Evolutionary conservation across 2,888 invertebrate genomes (phyloP).

Genomic region (Strigamia transsilvanica): DNA sequence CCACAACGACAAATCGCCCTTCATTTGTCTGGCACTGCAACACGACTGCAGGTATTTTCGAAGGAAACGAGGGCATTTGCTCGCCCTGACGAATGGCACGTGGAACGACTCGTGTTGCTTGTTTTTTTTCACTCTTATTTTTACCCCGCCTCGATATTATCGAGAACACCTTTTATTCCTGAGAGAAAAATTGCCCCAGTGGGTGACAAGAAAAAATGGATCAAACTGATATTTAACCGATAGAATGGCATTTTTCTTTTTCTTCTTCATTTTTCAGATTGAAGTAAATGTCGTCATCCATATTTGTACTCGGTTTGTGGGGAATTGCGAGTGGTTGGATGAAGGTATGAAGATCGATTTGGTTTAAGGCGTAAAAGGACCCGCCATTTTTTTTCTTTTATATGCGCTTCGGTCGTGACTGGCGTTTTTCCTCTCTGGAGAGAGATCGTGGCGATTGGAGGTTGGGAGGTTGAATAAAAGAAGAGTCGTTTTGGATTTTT

Average conservation of each 20-base stretch:
- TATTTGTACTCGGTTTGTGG: conserved; percentile 1
- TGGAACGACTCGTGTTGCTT: conserved; percentile 24
- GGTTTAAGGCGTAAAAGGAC: conserved; percentile 37
- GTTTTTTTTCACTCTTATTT: not conserved
- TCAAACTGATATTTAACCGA: not conserved
- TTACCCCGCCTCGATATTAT: conserved; percentile 9
- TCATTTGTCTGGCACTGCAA: conserved; percentile 24
- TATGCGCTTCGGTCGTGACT: not conserved
- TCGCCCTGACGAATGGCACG: conserved; percentile 27
- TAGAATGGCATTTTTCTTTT: not conserved
- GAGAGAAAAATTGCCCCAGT: not conserved
- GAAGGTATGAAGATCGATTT: conserved; percentile 22
- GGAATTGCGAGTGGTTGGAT: not conserved
- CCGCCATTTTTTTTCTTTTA: conserved; percentile 2
- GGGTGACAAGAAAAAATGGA: conserved; percentile 1
- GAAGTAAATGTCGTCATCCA: conserved; percentile 17
- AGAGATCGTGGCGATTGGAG: conserved; percentile 13
- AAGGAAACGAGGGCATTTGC: conserved; percentile 16
- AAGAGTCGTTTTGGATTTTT: not conserved
- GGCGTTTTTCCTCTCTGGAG: not conserved
- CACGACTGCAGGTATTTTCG: not conserved
- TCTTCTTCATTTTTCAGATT: not conserved
- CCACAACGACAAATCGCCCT: conserved; percentile 34
- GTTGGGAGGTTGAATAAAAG: not conserved
- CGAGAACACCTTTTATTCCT: not conserved